Conservation (phyloP, 2,797 vertebrate species). For the Scleropages formosus region DNA sequence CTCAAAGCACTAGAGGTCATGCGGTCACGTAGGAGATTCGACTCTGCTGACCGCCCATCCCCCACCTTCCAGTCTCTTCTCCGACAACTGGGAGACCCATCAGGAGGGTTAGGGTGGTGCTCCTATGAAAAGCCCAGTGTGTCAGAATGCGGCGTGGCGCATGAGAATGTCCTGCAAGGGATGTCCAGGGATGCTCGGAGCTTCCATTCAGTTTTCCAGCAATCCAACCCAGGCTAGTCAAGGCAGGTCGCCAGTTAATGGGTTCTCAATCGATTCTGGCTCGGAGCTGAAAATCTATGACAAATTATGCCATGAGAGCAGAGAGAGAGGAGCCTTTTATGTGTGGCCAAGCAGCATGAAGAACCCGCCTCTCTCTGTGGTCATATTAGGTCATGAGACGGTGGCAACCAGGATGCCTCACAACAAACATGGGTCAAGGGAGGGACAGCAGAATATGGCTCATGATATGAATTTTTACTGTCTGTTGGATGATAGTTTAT, state of each 20-base stretch:
- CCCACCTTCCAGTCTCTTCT: too few species aligned
- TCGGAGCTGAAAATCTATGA: not conserved
- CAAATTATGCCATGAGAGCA: not conserved
- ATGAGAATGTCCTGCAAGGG: not conserved
- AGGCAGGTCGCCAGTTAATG: not conserved
- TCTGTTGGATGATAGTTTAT: not conserved
- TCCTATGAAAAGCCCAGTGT: too few species aligned
- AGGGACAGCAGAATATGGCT: not conserved
- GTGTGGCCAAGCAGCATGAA: not conserved
- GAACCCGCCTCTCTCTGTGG: too few species aligned
- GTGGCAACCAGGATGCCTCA: too few species aligned
- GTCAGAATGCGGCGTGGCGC: not conserved
- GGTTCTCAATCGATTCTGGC: not conserved
- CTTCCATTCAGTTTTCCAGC: constrained; percentile 10
- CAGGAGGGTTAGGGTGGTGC: too few species aligned
- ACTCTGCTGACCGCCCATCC: too few species aligned
- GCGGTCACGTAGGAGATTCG: too few species aligned
- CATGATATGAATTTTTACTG: not conserved
- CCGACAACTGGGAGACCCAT: too few species aligned
- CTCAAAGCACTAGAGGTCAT: too few species aligned
- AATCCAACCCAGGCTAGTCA: not conserved
- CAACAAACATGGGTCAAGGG: not conserved
- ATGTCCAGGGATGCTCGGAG: not conserved
- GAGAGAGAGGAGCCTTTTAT: not conserved
- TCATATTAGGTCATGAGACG: too few species aligned